phyloP scores from a whole-genome alignment of 1,140 invertebrate species.

The Listronotus oregonensis region DNA sequence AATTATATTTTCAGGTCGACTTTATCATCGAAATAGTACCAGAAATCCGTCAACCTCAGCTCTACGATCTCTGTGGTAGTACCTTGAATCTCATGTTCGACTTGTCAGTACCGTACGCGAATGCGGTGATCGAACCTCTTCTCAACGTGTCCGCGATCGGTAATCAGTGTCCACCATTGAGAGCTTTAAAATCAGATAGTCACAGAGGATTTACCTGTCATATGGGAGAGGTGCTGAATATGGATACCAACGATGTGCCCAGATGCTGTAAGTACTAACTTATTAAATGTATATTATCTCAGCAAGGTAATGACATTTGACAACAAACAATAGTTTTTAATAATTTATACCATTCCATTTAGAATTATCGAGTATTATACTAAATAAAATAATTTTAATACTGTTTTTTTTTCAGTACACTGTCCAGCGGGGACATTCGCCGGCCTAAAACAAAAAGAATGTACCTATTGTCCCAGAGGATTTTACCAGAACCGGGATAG shows the following conservation, averaged over 20 bases:
- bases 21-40: conserved; percentile 88
- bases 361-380: too few species aligned
- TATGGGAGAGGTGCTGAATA: conserved; percentile 90
- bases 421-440: conserved; percentile 95
- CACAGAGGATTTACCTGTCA: conserved; percentile 89
- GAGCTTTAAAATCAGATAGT: conserved; percentile 84
- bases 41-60: conserved; percentile 80
- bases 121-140: conserved; percentile 86
- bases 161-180: conserved; percentile 87
- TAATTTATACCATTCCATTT: too few species aligned
- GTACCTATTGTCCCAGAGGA: conserved; percentile 86
- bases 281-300: too few species aligned
- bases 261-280: conserved; percentile 75
- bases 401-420: conserved; percentile 70
- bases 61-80: conserved; percentile 93
- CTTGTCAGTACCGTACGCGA: conserved; percentile 89
- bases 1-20: conserved; percentile 56
- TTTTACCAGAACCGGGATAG: conserved; percentile 91
- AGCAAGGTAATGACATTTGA: too few species aligned
- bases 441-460: conserved; percentile 82
- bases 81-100: conserved; percentile 93
- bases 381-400: too few species aligned
- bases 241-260: conserved; percentile 88
- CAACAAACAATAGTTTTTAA: too few species aligned
- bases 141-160: conserved; percentile 87